Base-by-base conservation (phyloP, 1,140 invertebrate species). In the Elysia chlorotica region DNA sequence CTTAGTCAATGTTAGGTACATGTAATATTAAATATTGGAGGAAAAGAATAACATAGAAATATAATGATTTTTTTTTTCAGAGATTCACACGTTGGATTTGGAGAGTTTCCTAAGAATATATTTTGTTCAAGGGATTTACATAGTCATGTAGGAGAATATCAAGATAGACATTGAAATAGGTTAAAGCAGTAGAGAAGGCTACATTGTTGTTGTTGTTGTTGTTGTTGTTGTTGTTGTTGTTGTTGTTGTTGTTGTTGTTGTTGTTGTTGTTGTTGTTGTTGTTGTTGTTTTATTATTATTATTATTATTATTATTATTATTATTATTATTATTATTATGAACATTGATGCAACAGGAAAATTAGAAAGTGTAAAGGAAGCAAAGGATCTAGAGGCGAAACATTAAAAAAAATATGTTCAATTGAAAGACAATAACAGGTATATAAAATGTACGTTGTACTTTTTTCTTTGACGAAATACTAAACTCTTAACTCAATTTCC, bases 41-140 rank as follows among this genome's bases (percentile, higher is more conserved):
- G 28, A 33, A 33, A 21, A 62, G 4, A 33, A 25, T 25, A 62
- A n/a, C 31, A 33, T 62, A 33, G 31, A 10, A 28, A 76, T 21
- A 63, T 76, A 36, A 69, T 71, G 57, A 73, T 73, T 57, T 68
- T 76, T 21, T 63, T 65, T 17, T 69, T 36, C 3, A 48, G 57
- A 14, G 19, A 38, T 36, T 37, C 25, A 37, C 33, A 23, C 38
- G 33, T 2, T 1, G 54, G 33, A 0, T 23, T 53, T 17, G 37
- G 67, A 56, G 57, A 53, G 59, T 31, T 10, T 41, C 69, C 19
- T 33, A 59, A 31, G 74, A 73, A 19, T 71, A 69, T 19, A 65
- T 56, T 30, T 38, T 72, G 36, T 28, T 21, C 31, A 28, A 30
- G 35, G 23, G 25, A 36, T 3, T 6, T 35, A 30, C 10, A 41